A percentile compares a stretch with the other conserved stretches of the same genome.
These are phyloP conservation scores for Ennomos fuscantarius DNA, from an alignment of 2,888 invertebrate genomes.

Conservation along the genomic window DNA sequence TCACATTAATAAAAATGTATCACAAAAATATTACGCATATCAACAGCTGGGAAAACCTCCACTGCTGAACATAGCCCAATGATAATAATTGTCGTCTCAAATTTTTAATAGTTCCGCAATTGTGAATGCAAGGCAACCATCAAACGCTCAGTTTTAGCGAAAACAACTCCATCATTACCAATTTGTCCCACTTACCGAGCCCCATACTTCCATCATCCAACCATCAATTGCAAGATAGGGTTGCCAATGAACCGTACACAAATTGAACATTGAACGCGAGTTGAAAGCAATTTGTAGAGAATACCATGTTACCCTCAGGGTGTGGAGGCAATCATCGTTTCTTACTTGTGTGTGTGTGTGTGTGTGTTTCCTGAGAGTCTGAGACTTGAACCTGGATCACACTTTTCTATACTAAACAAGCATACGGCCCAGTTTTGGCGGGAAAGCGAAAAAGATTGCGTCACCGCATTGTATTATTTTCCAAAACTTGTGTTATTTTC, in stretches of 20 bases:
- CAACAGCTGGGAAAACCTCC: no score
- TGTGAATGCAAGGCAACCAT: slow-evolving; percentile 4
- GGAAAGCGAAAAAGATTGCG: no score
- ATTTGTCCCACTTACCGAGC: slow-evolving; percentile 24
- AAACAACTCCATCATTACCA: slow-evolving; percentile 27
- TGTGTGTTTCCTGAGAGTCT: no score
- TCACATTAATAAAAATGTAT: no score
- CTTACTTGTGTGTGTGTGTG: neutral
- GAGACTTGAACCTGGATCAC: no score
- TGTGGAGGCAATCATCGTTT: slow-evolving; percentile 17
- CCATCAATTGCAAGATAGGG: slow-evolving; percentile 16
- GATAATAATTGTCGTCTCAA: no score
- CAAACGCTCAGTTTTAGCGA: slow-evolving; percentile 19
- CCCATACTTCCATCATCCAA: slow-evolving; percentile 21
- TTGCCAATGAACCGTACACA: slow-evolving; percentile 15
- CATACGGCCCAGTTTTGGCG: no score
- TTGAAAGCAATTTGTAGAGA: slow-evolving; percentile 27
- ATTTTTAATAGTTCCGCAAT: neutral
- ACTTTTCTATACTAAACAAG: no score
- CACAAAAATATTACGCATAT: no score
- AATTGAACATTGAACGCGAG: slow-evolving; percentile 25
- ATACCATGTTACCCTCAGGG: slow-evolving; percentile 19
- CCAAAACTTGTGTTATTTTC: no score
- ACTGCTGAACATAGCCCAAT: no score
- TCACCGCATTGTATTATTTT: no score